phyloP scores from a whole-genome alignment of 2,113 vertebrate species.

The Rhynchomys soricoides region DNA sequence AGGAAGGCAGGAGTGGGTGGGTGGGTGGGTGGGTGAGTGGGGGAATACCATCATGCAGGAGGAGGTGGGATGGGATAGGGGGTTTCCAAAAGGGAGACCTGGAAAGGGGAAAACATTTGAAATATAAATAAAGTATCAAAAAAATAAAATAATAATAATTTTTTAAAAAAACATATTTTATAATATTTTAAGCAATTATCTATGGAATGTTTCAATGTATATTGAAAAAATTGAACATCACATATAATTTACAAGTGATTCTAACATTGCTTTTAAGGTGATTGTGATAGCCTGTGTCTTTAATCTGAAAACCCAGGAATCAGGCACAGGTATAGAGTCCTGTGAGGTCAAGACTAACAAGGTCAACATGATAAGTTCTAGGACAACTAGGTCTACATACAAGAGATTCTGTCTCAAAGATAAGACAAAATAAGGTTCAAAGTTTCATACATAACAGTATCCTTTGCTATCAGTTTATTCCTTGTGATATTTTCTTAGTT shows the following conservation, averaged over 20 bases:
- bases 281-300: not conserved
- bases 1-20: too few relatives aligned
- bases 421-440: not conserved
- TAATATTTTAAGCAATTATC: not conserved
- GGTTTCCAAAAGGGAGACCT: too few relatives aligned
- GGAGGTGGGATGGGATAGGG: too few relatives aligned
- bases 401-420: not conserved
- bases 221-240: not conserved
- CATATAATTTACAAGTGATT: not conserved
- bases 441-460: not conserved
- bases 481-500: slow-evolving; percentile 31
- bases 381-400: too few relatives aligned
- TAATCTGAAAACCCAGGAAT: not conserved
- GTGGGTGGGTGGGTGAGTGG: too few relatives aligned
- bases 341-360: too few relatives aligned
- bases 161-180: not conserved
- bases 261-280: not conserved
- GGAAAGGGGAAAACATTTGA: too few relatives aligned
- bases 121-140: too few relatives aligned
- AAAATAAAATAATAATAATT: too few relatives aligned
- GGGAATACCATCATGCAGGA: too few relatives aligned
- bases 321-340: not conserved
- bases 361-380: not conserved
- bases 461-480: not conserved
- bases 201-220: not conserved